Conservation (phyloP, 2,113 vertebrate genomes). For the Bufo bufo region DNA sequence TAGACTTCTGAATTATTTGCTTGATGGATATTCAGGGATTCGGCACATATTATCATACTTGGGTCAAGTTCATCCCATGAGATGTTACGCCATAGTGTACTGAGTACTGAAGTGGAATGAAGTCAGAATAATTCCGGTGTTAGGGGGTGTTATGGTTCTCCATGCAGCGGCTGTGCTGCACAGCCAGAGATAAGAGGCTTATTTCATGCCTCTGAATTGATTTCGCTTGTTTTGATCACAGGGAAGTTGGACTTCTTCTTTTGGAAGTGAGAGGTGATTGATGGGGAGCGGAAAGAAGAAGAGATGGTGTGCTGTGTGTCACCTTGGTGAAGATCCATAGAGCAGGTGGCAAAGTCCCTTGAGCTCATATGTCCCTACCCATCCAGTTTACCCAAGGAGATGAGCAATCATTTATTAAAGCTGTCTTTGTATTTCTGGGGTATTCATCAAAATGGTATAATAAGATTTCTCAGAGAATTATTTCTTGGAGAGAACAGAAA, state of each 20-base stretch:
- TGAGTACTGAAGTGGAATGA: conserved; percentile 6
- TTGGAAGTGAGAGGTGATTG: conserved; percentile 28
- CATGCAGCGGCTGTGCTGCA: conserved; percentile 44
- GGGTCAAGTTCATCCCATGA: conserved; percentile 29
- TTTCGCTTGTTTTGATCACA: conserved; percentile 26
- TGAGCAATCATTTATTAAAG: conserved; percentile 14
- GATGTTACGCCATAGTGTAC: conserved; percentile 25
- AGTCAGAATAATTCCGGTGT: conserved; percentile 21
- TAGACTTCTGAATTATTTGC: neutral
- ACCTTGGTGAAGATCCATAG: conserved; percentile 30
- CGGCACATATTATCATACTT: conserved; percentile 8
- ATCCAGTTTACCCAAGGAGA: conserved; percentile 4
- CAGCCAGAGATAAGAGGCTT: conserved; percentile 55
- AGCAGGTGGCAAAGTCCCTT: conserved; percentile 7
- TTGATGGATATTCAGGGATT: conserved; percentile 11
- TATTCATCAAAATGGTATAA: conserved; percentile 45
- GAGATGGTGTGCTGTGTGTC: conserved; percentile 31
- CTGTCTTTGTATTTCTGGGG: neutral
- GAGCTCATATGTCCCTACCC: neutral
- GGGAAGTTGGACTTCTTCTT: conserved; percentile 23
- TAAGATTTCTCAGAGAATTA: conserved; percentile 41
- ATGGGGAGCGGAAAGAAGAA: conserved; percentile 16
- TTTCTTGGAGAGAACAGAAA: conserved; percentile 35
- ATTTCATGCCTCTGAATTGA: conserved; percentile 54
- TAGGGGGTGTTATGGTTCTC: neutral